Percentiles rank a stretch among this genome's conserved stretches.
phyloP scores from a whole-genome alignment of 2,113 vertebrate genomes.

The Saccopteryx leptura region DNA sequence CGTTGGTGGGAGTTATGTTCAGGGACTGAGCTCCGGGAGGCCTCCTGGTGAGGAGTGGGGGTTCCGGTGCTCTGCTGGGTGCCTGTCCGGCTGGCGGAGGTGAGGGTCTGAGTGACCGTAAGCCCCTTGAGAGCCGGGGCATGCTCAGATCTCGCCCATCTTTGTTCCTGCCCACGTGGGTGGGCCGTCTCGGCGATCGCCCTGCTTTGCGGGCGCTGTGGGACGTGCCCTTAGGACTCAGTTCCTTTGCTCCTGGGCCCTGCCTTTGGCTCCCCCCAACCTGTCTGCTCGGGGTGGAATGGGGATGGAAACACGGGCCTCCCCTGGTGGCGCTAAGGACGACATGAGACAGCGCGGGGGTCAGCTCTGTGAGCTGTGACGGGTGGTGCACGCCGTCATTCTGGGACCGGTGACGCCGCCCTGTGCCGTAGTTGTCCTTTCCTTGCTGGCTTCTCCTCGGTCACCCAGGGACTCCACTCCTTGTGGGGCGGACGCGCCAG shows the following conservation, averaged over 20 bases:
- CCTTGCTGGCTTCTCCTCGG: accelerated
- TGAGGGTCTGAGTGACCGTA: accelerated
- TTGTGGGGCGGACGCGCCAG: accelerated
- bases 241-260: not conserved
- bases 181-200: not conserved
- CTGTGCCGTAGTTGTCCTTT: accelerated
- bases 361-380: not conserved
- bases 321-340: not conserved
- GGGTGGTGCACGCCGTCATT: accelerated
- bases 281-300: not conserved
- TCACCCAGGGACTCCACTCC: accelerated
- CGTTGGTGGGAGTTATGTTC: accelerated
- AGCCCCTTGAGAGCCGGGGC: not conserved
- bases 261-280: too few species aligned
- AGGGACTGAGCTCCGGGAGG: accelerated
- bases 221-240: accelerated
- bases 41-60: accelerated
- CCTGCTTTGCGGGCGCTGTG: accelerated
- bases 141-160: accelerated
- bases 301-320: not conserved
- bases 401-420: accelerated
- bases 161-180: not conserved
- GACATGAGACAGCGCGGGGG: accelerated
- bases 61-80: accelerated
- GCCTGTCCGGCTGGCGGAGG: accelerated